Evolutionary conservation across 2,797 vertebrate species (phyloP).

Genomic region (Pangasius krempfi): DNA sequence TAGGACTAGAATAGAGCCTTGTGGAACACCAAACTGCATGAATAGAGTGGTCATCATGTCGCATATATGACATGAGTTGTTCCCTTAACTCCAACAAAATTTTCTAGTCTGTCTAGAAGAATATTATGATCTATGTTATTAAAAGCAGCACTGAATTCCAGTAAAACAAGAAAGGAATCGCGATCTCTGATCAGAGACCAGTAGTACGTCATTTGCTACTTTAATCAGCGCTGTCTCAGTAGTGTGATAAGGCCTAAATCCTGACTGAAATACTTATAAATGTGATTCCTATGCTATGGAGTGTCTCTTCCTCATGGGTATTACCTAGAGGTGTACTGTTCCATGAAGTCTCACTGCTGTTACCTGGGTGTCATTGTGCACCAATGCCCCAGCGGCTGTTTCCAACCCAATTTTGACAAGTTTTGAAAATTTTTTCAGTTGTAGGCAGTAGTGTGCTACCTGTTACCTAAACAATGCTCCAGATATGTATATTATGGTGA

Average conservation of each 20-base stretch:
- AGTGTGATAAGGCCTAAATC: neutral
- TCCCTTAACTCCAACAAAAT: neutral
- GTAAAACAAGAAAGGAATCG: neutral
- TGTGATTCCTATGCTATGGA: neutral
- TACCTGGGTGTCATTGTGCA: neutral
- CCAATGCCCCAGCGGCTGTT: neutral
- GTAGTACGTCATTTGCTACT: conserved; percentile 3
- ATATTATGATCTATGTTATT: neutral
- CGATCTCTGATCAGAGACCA: neutral
- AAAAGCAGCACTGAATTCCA: neutral
- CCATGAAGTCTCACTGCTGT: neutral
- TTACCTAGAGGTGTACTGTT: neutral
- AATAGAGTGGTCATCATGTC: neutral
- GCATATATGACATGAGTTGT: neutral
- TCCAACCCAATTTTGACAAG: neutral
- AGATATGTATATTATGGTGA: neutral
- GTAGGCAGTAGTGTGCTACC: neutral
- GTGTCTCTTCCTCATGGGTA: neutral
- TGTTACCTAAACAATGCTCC: neutral
- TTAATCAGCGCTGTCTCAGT: neutral
- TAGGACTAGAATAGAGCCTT: neutral
- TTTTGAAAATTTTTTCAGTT: neutral
- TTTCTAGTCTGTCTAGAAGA: neutral
- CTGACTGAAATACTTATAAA: neutral
- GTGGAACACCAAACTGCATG: neutral